Evolutionary conservation across 2,113 vertebrate genomes (phyloP), one percentile per base, ranked within the genome.

Genomic region (Phylloscopus whistleri): DNA sequence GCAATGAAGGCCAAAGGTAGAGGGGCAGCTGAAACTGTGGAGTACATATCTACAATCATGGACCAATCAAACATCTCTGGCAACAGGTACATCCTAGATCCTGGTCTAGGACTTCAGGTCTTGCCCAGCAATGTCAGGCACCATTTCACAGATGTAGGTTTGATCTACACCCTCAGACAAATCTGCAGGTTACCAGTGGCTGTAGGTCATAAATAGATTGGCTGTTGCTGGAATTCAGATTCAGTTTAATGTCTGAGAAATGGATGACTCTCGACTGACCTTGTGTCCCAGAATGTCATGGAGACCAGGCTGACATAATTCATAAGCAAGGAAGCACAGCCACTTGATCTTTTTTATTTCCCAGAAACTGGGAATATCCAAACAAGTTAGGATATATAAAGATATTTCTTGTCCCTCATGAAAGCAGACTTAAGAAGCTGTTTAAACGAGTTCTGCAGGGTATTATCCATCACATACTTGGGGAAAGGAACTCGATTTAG

Each of bases 211-310:
- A 11, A 24, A 52, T 14, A 59, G 67, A 79, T 35, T 60, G 37
- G 7, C n/a, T 87, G 15, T 69, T 66, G 17, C 22, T 81, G 60
- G 73, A 70, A 69, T n/a, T 75, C 28, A 53, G 33, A 31, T 58
- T 82, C 67, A 39, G 8, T 64, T 80, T 80, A 16, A 7, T 62
- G 18, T 58, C 30, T 88, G 59, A 62, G 28, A 89, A 89, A 77
- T 0, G 2, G 31, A n/a, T 64, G 19, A 44, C 9, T 87, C 14
- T 11, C 0, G 2, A 43, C 16, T 74, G 68, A 44, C 23, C 22
- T 63, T n/a, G 19, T 93, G 46, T 22, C 41, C 37, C 17, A 30
- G 8, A 52, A 30, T 28, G 28, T 66, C n/a, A 24, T 33, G 17
- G 27, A 73, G 33, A 76, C 16, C 26, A 79, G 44, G n/a, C 24